phyloP scores from a whole-genome alignment of 2,113 vertebrate species.

The Sapayoa aenigma region DNA sequence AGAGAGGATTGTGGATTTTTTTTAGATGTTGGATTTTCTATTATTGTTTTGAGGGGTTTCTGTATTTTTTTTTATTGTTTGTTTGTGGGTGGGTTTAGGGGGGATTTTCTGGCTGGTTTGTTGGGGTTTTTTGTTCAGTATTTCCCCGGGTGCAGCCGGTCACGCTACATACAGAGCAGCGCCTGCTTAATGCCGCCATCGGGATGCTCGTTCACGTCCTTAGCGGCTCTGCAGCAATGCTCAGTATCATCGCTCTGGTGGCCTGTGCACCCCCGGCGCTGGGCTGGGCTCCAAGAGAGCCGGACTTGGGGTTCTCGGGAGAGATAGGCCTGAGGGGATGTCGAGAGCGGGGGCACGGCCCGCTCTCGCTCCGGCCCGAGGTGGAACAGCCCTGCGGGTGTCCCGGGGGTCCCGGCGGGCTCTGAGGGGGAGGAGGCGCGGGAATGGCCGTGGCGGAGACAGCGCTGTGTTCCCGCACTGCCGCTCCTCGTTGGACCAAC shows the following conservation, averaged over 20 bases:
- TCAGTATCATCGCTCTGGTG: not conserved
- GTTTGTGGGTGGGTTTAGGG: not conserved
- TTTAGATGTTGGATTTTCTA: not conserved
- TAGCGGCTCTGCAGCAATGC: not conserved
- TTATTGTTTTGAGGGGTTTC: no score
- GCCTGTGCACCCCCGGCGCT: not conserved
- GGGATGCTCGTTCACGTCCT: not conserved
- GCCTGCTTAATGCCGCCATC: not conserved
- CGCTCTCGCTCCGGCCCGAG: not conserved
- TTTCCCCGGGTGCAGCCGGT: not conserved
- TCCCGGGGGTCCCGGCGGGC: not conserved
- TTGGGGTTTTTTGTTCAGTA: not conserved
- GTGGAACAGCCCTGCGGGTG: not conserved
- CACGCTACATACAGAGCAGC: not conserved
- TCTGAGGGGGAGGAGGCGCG: not conserved
- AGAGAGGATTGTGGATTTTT: accelerated
- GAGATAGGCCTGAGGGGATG: not conserved
- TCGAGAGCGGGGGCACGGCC: not conserved
- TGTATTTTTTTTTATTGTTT: not conserved
- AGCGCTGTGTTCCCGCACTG: not conserved
- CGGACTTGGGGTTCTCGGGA: not conserved
- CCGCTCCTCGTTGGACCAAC: not conserved
- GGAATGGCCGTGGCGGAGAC: not conserved
- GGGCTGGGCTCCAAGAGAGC: not conserved
- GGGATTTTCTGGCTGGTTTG: not conserved